Evolutionary conservation across 2,113 vertebrate species (phyloP).

Genomic region (Notothenia rossii): DNA sequence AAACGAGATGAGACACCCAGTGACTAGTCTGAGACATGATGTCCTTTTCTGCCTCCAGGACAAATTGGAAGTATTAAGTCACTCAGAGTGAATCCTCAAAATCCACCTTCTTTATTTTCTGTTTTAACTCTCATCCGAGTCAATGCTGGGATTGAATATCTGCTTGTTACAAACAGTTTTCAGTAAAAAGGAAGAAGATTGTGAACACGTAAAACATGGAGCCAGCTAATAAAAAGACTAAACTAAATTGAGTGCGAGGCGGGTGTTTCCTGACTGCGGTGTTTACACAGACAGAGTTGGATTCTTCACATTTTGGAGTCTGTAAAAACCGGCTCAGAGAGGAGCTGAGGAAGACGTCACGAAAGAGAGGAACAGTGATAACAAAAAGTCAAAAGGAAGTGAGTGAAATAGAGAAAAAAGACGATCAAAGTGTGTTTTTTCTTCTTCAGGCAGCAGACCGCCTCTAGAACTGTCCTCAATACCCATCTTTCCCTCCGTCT

Average conservation of each 20-base stretch:
- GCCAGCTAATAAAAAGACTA: conserved; percentile 37
- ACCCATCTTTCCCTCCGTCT: conserved; percentile 39
- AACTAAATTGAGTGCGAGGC: conserved; percentile 31
- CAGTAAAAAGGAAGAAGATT: conserved; percentile 34
- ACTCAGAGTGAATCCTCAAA: conserved; percentile 20
- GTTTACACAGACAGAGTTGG: conserved; percentile 29
- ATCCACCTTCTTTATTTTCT: background rate
- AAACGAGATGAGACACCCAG: conserved; percentile 22
- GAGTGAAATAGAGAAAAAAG: conserved; percentile 11
- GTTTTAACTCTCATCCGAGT: conserved; percentile 26
- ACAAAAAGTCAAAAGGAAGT: background rate
- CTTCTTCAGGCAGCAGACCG: conserved; percentile 30
- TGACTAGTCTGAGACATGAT: conserved; percentile 24
- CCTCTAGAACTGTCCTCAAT: conserved; percentile 23
- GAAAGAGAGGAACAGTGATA: conserved; percentile 19
- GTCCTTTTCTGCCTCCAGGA: conserved; percentile 8
- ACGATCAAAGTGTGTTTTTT: conserved; percentile 3
- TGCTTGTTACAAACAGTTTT: conserved; percentile 2
- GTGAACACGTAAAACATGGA: conserved; percentile 57
- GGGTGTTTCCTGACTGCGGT: conserved; percentile 27
- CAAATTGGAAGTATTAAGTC: conserved; percentile 15
- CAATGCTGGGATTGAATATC: conserved; percentile 52
- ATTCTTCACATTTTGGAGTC: conserved; percentile 75
- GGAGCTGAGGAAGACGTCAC: conserved; percentile 74
- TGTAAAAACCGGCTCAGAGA: conserved; percentile 65